Base-by-base conservation (phyloP, 2,113 vertebrate genomes). In the Gadus macrocephalus region DNA sequence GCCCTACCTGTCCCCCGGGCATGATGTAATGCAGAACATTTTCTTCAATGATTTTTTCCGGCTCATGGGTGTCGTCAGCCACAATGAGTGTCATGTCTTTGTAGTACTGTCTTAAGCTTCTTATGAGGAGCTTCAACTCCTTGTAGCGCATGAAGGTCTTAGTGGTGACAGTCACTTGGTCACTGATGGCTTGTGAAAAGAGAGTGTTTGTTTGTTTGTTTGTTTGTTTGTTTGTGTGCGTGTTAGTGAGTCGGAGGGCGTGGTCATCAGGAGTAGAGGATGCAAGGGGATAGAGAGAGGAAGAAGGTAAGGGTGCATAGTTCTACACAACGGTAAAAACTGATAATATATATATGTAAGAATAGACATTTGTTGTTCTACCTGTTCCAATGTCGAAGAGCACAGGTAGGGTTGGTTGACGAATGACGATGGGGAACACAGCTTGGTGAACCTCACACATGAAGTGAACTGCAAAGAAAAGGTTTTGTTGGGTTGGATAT, bases 1-100 rank as follows among this genome's bases (percentile, higher is more conserved):
- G 5, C 6, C 42, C 42, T 82, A 94, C 93, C 92, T 93, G 91
- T 67, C 86, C 89, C 16, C 88, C 92, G 11, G 93, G 93, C 93
- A 93, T 94, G 69, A 68, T 59, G 76, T 90, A 93, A 5, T 93
- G 89, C 15, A 88, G 82, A 56, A 92, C 80, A 0, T 89, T 58
- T 0, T 64, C 56, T 28, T 86, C 90, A 0, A 76, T 42, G 7
- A 93, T 85, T 5, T 83, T 71, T 78, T 89, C 49, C 0, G 81
- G 74, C 8, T 78, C 22, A 11, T 85, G 35, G 71, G 83, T 85
- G 81, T 93, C 92, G 4, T 92, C 91, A 0, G 92, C 90, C 59
- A 92, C 85, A 7, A 93, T 86, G 55, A 92, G 78, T 0, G 75
- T 88, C 27, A 92, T 74, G 58, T 91, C 80, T 7, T 85, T 86